These are phyloP conservation scores for Yponomeuta sedellus DNA, from an alignment of 2,888 invertebrate genomes.

Conservation along the genomic window DNA sequence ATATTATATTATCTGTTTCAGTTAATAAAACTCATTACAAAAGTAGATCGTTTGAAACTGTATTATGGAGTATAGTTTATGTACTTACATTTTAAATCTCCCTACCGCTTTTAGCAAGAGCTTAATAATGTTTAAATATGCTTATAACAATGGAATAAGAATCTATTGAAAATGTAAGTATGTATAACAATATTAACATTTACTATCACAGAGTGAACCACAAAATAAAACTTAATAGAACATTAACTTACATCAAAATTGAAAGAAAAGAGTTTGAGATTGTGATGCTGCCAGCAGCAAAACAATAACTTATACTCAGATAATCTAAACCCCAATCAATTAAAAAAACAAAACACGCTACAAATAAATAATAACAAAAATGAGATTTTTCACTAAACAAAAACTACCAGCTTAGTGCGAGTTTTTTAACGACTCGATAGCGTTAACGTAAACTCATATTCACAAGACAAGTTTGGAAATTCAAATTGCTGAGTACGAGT, in stretches of 20 bases:
- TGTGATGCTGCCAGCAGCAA: neutral
- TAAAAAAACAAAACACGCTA: neutral
- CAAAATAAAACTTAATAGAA: neutral
- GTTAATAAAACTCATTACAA: constrained; percentile 21
- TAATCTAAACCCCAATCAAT: neutral
- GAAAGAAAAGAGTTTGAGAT: neutral
- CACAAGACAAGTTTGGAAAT: too few species aligned
- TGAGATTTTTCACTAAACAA: neutral
- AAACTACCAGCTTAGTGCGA: neutral
- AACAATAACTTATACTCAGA: neutral
- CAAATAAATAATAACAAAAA: neutral
- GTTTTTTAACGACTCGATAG: too few species aligned
- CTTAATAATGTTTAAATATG: neutral
- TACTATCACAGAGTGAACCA: constrained; percentile 1
- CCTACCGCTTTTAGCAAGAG: neutral
- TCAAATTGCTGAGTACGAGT: too few species aligned
- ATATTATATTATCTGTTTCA: constrained; percentile 36
- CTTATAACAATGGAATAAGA: neutral
- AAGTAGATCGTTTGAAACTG: constrained; percentile 17
- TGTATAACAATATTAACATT: neutral
- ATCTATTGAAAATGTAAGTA: neutral
- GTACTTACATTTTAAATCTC: constrained; percentile 6
- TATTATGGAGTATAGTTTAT: constrained; percentile 17
- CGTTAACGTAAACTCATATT: too few species aligned
- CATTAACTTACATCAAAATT: neutral